Evolutionary conservation across 2,888 invertebrate species (phyloP).

Genomic region (Erynnis tages): DNA sequence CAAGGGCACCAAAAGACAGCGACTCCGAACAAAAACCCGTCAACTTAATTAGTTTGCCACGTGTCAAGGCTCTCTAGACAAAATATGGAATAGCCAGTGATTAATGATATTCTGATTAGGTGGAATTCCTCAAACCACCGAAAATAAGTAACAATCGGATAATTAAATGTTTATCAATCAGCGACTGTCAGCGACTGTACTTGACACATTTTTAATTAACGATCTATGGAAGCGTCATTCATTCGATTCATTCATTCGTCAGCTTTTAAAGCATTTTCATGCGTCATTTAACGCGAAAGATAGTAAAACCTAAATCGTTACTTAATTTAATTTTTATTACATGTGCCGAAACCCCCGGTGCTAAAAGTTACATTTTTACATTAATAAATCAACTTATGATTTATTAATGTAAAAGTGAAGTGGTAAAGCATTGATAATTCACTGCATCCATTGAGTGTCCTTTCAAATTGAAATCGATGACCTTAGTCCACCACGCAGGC

Average conservation of each 20-base stretch:
- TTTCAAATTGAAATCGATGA: too few species aligned
- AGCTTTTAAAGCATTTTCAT: neutral
- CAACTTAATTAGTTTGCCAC: conserved; percentile 30
- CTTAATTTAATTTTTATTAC: neutral
- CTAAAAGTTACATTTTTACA: too few species aligned
- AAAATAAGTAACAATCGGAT: conserved; percentile 3
- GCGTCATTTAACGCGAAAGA: neutral
- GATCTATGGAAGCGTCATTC: conserved; percentile 11
- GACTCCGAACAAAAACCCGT: conserved; percentile 30
- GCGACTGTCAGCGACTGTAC: conserved; percentile 25
- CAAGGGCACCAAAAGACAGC: conserved; percentile 7
- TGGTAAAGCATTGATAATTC: too few species aligned
- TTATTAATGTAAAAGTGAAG: too few species aligned
- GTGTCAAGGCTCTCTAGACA: conserved; percentile 25
- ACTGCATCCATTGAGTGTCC: too few species aligned
- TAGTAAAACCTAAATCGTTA: neutral
- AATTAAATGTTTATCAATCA: conserved; percentile 30
- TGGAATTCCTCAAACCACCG: neutral
- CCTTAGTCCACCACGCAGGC: too few species aligned
- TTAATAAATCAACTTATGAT: too few species aligned
- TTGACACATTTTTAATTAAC: conserved; percentile 31
- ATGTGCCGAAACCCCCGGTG: too few species aligned
- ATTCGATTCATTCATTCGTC: conserved; percentile 1
- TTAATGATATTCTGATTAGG: conserved; percentile 37
- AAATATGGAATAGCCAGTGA: conserved; percentile 32